Conservation (phyloP, 2,888 invertebrate genomes). For the Anticlea derivata region DNA sequence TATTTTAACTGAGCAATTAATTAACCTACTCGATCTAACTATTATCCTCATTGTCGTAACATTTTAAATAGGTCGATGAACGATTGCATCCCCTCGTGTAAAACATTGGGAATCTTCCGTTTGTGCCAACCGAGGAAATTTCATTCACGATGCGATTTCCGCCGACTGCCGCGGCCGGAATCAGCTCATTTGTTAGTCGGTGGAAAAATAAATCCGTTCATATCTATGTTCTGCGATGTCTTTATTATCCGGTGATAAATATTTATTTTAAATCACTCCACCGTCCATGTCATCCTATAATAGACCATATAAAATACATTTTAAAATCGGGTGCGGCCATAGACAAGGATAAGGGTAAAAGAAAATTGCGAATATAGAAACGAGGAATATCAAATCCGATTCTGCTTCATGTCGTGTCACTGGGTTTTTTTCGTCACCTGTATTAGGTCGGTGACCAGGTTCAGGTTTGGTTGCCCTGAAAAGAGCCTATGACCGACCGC, state of each 20-base stretch:
- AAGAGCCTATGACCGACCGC: too few relatives aligned
- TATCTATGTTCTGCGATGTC: background rate
- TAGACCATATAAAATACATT: too few relatives aligned
- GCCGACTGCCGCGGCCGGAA: slow-evolving; percentile 38
- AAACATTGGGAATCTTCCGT: slow-evolving; percentile 58
- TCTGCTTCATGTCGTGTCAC: too few relatives aligned
- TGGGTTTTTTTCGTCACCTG: too few relatives aligned
- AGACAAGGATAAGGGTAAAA: too few relatives aligned
- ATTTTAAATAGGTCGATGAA: slow-evolving; percentile 10
- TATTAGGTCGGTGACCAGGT: too few relatives aligned
- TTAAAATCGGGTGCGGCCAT: too few relatives aligned
- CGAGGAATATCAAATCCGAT: too few relatives aligned
- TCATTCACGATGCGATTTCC: slow-evolving; percentile 56
- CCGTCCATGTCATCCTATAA: too few relatives aligned
- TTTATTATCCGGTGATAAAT: slow-evolving; percentile 16
- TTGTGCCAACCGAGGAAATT: slow-evolving; percentile 50
- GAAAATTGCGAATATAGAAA: too few relatives aligned
- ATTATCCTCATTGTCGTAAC: too few relatives aligned
- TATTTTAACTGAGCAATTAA: slow-evolving; percentile 2
- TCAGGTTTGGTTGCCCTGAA: too few relatives aligned
- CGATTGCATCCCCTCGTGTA: slow-evolving; percentile 27
- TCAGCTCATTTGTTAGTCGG: slow-evolving; percentile 32
- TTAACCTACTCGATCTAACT: slow-evolving; percentile 1
- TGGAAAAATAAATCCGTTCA: slow-evolving; percentile 13
- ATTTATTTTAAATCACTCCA: background rate